Percentiles rank a stretch among this genome's conserved stretches.
phyloP scores from a whole-genome alignment of 2,888 invertebrate species.

The Drosophila macrothrix region DNA sequence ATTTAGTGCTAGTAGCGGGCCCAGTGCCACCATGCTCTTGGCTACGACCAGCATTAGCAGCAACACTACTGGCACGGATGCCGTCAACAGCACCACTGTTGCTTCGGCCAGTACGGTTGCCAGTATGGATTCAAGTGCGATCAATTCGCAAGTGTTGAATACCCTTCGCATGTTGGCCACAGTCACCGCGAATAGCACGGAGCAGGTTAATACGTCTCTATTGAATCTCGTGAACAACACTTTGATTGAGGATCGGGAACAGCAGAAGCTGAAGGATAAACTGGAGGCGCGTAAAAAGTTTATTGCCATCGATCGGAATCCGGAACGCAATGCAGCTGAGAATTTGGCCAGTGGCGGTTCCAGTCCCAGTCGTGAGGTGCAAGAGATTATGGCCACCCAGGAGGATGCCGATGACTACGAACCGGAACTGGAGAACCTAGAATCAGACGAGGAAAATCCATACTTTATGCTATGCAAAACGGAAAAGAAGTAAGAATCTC shows the following conservation, averaged over 20 bases:
- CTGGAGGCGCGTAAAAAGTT: conserved; percentile 82
- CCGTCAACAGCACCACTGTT: conserved; percentile 21
- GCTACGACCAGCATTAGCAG: conserved; percentile 45
- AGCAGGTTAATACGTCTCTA: conserved; percentile 79
- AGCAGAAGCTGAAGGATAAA: conserved; percentile 83
- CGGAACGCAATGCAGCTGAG: conserved; percentile 76
- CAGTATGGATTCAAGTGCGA: conserved; percentile 48
- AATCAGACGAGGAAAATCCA: conserved; percentile 61
- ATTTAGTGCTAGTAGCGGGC: conserved; percentile 87
- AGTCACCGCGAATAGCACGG: conserved; percentile 78
- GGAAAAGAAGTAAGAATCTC: conserved; percentile 38
- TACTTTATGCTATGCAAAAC: conserved; percentile 37
- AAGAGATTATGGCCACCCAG: conserved; percentile 92
- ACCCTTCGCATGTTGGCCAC: conserved; percentile 85
- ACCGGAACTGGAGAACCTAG: conserved; percentile 46
- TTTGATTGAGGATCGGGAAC: conserved; percentile 83
- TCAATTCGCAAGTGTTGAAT: conserved; percentile 84
- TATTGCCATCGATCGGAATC: conserved; percentile 78
- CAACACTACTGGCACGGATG: conserved; percentile 28
- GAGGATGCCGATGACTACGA: conserved; percentile 83
- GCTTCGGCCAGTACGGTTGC: conserved; percentile 11
- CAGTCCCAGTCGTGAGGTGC: conserved; percentile 95
- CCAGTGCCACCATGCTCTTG: conserved; percentile 42
- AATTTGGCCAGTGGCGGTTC: conserved; percentile 91
- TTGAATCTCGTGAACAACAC: conserved; percentile 84